phyloP scores from a whole-genome alignment of 2,888 invertebrate genomes.

The Epicampocera succincta region DNA sequence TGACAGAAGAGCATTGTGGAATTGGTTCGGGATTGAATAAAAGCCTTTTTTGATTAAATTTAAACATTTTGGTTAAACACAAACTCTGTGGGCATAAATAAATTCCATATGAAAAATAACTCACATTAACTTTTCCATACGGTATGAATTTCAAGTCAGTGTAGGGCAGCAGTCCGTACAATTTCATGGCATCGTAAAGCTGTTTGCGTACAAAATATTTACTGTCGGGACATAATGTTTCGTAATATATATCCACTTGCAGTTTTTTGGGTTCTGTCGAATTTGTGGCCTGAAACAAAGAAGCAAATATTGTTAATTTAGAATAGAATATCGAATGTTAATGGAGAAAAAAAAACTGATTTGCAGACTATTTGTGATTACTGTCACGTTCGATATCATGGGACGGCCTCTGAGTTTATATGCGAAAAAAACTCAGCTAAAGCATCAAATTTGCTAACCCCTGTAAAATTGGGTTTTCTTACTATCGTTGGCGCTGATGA shows the following conservation, averaged over 20 bases:
- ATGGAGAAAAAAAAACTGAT: too few relatives aligned
- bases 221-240: conserved; percentile 80
- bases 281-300: conserved; percentile 43
- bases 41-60: conserved; percentile 64
- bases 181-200: conserved; percentile 74
- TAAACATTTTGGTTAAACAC: background rate
- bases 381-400: too few relatives aligned
- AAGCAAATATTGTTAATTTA: background rate
- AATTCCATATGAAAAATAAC: conserved; percentile 56
- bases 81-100: background rate
- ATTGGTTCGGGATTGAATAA: conserved; percentile 71
- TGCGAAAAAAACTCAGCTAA: too few relatives aligned
- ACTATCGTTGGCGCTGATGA: too few relatives aligned
- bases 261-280: conserved; percentile 68
- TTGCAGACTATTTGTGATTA: too few relatives aligned
- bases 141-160: conserved; percentile 78
- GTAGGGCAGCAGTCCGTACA: conserved; percentile 73
- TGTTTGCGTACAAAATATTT: conserved; percentile 76
- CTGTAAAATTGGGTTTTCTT: too few relatives aligned
- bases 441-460: too few relatives aligned
- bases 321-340: too few relatives aligned
- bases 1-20: conserved; percentile 76
- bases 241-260: conserved; percentile 78
- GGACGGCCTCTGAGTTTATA: too few relatives aligned
- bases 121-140: conserved; percentile 79